Conservation (phyloP, 2,797 vertebrate species). For the Salmo trutta region DNA sequence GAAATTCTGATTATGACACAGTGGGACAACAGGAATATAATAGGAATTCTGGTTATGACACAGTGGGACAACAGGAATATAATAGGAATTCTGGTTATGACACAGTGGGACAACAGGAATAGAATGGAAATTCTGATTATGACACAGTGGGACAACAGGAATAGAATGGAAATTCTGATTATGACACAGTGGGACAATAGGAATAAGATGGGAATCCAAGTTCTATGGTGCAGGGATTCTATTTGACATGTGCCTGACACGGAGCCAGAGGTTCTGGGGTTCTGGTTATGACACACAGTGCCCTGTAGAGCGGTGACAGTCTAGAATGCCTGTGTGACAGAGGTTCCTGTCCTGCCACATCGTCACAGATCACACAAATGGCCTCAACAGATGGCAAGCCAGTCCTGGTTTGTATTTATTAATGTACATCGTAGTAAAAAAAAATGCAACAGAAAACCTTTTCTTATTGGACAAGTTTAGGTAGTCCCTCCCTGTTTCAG, state of each 20-base stretch:
- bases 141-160: conserved; percentile 53
- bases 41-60: too few relatives aligned
- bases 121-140: conserved; percentile 54
- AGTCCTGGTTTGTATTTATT: background rate
- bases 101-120: too few relatives aligned
- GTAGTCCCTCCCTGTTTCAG: background rate
- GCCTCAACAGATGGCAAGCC: background rate
- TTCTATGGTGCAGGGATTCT: conserved; percentile 40
- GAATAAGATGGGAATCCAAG: conserved; percentile 47
- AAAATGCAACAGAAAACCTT: background rate
- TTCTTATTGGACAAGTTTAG: background rate
- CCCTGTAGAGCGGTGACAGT: conserved; percentile 44
- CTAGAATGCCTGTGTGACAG: conserved; percentile 31
- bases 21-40: too few relatives aligned
- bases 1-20: too few relatives aligned
- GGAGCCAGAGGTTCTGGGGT: conserved; percentile 31
- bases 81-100: too few relatives aligned
- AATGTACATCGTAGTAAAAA: background rate
- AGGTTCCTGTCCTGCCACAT: conserved; percentile 15
- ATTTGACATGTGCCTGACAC: conserved; percentile 54
- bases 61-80: conserved; percentile 2
- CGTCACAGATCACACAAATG: background rate
- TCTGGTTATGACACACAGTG: conserved; percentile 36
- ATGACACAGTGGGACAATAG: conserved; percentile 31
- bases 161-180: conserved; percentile 10